Percentiles rank a stretch among this genome's conserved stretches.
phyloP scores from a whole-genome alignment of 2,113 vertebrate species.

The Numida meleagris region DNA sequence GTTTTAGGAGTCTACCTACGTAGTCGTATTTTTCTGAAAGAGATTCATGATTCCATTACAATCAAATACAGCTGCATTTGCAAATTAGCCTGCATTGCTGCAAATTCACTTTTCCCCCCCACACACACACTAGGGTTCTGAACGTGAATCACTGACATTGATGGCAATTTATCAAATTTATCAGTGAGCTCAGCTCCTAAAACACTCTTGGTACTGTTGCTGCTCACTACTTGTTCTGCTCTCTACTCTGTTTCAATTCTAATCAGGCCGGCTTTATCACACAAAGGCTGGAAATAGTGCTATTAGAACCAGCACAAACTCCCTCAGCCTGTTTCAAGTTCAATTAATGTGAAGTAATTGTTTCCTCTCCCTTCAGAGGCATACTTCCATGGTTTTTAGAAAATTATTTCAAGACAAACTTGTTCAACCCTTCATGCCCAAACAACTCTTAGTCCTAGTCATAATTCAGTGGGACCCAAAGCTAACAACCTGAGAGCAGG shows the following conservation, averaged over 20 bases:
- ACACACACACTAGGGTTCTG: not conserved
- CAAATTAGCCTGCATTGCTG: not conserved
- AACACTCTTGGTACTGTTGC: not conserved
- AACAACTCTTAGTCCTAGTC: not conserved
- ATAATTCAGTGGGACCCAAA: not conserved
- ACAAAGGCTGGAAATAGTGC: rapidly evolving
- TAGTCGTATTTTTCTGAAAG: slow-evolving; percentile 98
- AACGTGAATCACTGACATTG: not conserved
- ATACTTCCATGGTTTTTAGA: not conserved
- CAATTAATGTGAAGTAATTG: not conserved
- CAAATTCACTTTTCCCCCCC: not conserved
- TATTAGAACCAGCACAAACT: not conserved
- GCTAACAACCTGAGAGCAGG: rapidly evolving
- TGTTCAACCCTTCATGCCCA: not conserved
- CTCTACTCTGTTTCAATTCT: not conserved
- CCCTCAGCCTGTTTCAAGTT: not conserved
- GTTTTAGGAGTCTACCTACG: slow-evolving; percentile 97
- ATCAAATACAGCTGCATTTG: slow-evolving; percentile 11
- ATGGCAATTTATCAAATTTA: not conserved
- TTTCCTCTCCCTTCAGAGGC: not conserved
- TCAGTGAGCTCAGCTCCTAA: not conserved
- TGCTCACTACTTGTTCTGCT: not conserved
- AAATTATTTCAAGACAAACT: not conserved
- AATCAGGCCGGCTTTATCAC: not conserved
- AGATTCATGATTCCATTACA: slow-evolving; percentile 53